Evolutionary conservation across 1,140 invertebrate species (phyloP), one percentile per base, ranked within the genome.

Genomic region (Leptinotarsa defecta): DNA sequence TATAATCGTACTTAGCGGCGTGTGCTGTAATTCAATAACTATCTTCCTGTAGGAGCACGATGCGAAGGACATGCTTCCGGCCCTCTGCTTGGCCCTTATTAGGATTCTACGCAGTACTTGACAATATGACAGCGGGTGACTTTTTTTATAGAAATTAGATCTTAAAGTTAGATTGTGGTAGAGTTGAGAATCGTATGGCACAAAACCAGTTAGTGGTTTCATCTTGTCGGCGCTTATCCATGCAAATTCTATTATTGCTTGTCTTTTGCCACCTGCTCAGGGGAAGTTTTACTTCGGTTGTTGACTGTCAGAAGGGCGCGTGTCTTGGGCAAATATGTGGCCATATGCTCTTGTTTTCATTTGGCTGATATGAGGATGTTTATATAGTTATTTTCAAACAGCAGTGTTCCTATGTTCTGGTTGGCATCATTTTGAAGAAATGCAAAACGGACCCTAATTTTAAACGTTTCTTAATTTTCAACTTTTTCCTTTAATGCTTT

Each of bases 41-140:
- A 24, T 64, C 63, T 64, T 64, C 63, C 63, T 64, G 63, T 64
- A 64, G 63, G 63, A 64, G 63, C n/a, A 24, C 63, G 63, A 20
- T 11, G 63, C 63, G 20, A 64, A 64, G 63, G 63, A 64, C 63
- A 15, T 13, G 19, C 63, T 64, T 64, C 63, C 63, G 63, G 63
- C 63, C 63, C 63, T 19, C 24, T 64, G 19, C 19, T 20, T 20
- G 63, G 63, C 63, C 63, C 63, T 64, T 64, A 64, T 64, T 64
- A 19, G 63, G 63, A 20, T 24, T 64, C 63, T 64, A 24, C n/a
- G 19, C 15, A 11, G 20, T 24, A 24, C 15, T n/a, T 15, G 63
- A 20, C 20, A 64, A 64, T 64, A 20, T 17, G 63, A 19, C 34
- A 43, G 34, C 8, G 8, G 11, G 8, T 43, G 34, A 43, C 8